A percentile compares a stretch with the other conserved stretches of the same genome.
These are phyloP conservation scores for Ophion costatus DNA, from an alignment of 2,888 invertebrate species.

Conservation along the genomic window DNA sequence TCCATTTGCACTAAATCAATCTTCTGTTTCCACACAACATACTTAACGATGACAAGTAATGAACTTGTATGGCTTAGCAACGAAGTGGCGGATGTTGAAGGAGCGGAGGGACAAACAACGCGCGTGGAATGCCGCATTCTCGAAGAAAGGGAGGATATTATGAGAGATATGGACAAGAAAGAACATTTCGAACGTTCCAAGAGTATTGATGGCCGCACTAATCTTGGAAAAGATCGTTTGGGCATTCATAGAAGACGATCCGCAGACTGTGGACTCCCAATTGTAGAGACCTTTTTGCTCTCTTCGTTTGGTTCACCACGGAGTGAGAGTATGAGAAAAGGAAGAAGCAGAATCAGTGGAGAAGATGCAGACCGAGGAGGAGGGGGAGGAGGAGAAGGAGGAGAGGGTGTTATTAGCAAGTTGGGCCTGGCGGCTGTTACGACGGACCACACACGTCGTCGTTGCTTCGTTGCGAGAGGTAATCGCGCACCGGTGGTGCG, in stretches of 20 bases:
- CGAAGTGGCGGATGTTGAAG: background rate
- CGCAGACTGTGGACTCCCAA: conserved; percentile 74
- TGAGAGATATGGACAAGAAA: conserved; percentile 45
- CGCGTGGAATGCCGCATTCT: background rate
- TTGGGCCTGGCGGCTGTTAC: conserved; percentile 80
- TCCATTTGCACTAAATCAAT: background rate
- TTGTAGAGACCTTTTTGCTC: conserved; percentile 77
- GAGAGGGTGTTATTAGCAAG: conserved; percentile 80
- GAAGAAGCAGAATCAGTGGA: conserved; percentile 47
- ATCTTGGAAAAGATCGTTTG: conserved; percentile 66
- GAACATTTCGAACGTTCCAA: conserved; percentile 53
- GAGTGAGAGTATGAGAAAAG: conserved; percentile 53
- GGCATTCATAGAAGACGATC: conserved; percentile 78
- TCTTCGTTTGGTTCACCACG: conserved; percentile 65
- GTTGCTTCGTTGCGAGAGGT: conserved; percentile 66
- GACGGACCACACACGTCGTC: conserved; percentile 81
- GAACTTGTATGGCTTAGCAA: background rate
- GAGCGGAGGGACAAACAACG: background rate
- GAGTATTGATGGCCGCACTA: conserved; percentile 56
- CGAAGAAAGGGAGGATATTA: conserved; percentile 26
- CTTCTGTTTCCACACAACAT: background rate
- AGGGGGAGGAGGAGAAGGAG: conserved; percentile 60
- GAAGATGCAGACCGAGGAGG: conserved; percentile 49
- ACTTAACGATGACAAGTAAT: background rate
- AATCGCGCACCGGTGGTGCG: conserved; percentile 59